These are phyloP conservation scores for Antheraea assamensis DNA, from an alignment of 2,888 invertebrate species.

Conservation along the genomic window DNA sequence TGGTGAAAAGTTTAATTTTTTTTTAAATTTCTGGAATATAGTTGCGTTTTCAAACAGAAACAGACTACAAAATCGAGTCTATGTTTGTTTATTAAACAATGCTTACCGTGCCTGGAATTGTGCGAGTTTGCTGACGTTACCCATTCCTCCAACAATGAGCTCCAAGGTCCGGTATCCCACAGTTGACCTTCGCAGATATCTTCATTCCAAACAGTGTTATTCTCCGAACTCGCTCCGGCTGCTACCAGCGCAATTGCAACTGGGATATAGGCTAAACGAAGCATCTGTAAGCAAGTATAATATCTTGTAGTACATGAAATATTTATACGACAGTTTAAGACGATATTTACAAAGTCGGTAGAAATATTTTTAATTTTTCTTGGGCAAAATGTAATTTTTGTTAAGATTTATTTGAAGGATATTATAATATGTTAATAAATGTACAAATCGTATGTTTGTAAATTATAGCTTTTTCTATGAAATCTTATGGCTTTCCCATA, in stretches of 20 bases:
- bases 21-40: not conserved
- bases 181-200: slow-evolving; percentile 34
- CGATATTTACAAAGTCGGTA: no score
- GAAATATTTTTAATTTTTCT: no score
- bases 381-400: no score
- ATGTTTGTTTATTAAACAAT: not conserved
- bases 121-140: slow-evolving; percentile 68
- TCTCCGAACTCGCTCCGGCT: slow-evolving; percentile 34
- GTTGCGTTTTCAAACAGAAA: not conserved
- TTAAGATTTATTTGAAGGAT: no score
- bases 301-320: no score
- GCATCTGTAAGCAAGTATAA: slow-evolving; percentile 28
- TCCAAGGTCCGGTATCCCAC: slow-evolving; percentile 78
- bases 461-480: not conserved
- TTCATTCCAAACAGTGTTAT: slow-evolving; percentile 33
- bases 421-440: no score
- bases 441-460: not conserved
- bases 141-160: slow-evolving; percentile 85
- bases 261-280: slow-evolving; percentile 11
- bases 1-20: no score
- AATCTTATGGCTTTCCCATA: not conserved
- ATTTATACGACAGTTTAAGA: no score
- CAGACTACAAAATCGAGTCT: not conserved
- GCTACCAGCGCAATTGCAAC: slow-evolving; percentile 24
- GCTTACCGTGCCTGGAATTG: slow-evolving; percentile 59